These are phyloP conservation scores for Epizoanthus ramosus DNA, from an alignment of 92 coral and sea anemone genomes.

Conservation along the genomic window DNA sequence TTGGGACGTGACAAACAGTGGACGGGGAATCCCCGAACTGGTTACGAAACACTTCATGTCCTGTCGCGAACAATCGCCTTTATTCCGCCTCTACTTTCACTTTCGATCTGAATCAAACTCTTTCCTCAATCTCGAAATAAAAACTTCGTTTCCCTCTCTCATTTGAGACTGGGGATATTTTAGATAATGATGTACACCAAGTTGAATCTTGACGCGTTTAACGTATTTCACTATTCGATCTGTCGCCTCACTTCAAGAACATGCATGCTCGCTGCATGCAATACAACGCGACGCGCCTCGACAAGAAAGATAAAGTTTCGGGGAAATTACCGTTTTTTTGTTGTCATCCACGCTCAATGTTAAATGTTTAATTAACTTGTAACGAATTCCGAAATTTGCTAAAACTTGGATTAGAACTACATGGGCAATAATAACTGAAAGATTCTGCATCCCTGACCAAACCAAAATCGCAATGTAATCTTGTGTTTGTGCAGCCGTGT, in stretches of 20 bases:
- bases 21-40: slow-evolving; percentile 59
- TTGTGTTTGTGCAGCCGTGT: too few relatives aligned
- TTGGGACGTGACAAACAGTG: slow-evolving; percentile 3
- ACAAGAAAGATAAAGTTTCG: neutral
- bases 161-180: too few relatives aligned
- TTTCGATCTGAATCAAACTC: neutral
- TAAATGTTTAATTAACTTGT: too few relatives aligned
- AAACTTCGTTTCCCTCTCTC: neutral
- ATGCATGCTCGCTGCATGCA: neutral
- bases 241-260: neutral
- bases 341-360: neutral
- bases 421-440: too few relatives aligned
- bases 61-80: too few relatives aligned
- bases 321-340: neutral
- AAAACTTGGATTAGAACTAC: too few relatives aligned
- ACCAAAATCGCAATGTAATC: neutral
- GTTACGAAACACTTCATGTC: neutral
- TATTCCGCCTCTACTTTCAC: neutral
- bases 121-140: neutral
- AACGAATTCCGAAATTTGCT: too few relatives aligned
- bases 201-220: too few relatives aligned
- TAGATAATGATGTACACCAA: too few relatives aligned
- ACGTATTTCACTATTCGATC: neutral
- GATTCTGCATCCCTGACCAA: neutral
- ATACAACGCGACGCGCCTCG: slow-evolving; percentile 2